phyloP scores from a whole-genome alignment of 2,888 invertebrate species.

The Meteorus cinctellus region DNA sequence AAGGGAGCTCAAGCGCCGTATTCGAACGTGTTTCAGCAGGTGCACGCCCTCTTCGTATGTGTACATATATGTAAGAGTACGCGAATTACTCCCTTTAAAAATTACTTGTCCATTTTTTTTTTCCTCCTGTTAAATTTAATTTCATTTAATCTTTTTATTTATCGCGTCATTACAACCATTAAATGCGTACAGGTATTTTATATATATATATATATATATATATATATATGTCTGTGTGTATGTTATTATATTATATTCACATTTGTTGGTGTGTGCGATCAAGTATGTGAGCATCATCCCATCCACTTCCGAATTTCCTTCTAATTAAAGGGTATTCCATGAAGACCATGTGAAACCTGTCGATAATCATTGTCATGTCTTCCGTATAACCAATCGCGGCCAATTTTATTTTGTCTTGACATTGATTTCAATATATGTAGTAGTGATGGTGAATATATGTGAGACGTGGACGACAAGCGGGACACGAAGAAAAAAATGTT shows the following conservation, averaged over 20 bases:
- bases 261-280: background rate
- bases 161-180: constrained; percentile 29
- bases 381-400: constrained; percentile 46
- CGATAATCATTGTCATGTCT: constrained; percentile 54
- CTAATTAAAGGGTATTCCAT: constrained; percentile 58
- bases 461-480: background rate
- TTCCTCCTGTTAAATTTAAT: constrained; percentile 27
- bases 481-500: background rate
- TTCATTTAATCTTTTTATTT: constrained; percentile 36
- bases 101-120: constrained; percentile 43
- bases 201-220: background rate
- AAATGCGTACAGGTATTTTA: background rate
- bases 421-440: background rate
- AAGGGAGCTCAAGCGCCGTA: constrained; percentile 56
- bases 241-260: background rate
- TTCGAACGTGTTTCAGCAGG: constrained; percentile 65
- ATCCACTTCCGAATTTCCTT: constrained; percentile 61
- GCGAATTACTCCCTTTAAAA: constrained; percentile 51
- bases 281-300: constrained; percentile 40
- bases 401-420: constrained; percentile 31
- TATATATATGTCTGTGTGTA: constrained; percentile 20
- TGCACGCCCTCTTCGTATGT: constrained; percentile 67
- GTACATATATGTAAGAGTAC: constrained; percentile 29
- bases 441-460: background rate
- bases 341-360: constrained; percentile 43